These are phyloP conservation scores for Phyllostomus discolor DNA, from an alignment of 2,113 vertebrate genomes.

Conservation along the genomic window DNA sequence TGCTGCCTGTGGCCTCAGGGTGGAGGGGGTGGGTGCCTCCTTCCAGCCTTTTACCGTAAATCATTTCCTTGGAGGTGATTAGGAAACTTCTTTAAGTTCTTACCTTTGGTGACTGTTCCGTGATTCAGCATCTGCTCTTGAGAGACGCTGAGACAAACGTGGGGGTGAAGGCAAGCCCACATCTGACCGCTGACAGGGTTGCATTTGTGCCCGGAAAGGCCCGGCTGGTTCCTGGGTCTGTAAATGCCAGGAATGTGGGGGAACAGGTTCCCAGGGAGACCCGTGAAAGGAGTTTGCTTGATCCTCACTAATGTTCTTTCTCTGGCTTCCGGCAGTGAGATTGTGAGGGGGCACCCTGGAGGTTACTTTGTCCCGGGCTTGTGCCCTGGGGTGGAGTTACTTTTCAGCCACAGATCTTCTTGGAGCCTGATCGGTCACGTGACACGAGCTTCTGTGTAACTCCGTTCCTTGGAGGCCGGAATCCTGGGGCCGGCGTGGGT, in stretches of 20 bases:
- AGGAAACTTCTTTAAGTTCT: background rate
- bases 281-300: background rate
- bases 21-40: background rate
- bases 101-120: background rate
- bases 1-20: background rate
- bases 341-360: too few relatives aligned
- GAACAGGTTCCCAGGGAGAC: background rate
- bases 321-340: rapidly evolving
- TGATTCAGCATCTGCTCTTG: background rate
- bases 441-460: background rate
- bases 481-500: background rate
- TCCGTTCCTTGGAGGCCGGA: background rate
- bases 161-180: rapidly evolving
- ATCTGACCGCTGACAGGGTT: background rate
- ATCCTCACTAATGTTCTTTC: background rate
- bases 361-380: background rate
- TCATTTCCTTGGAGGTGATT: background rate
- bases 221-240: background rate
- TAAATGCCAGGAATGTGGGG: background rate
- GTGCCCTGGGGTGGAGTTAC: background rate
- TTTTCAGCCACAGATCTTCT: background rate
- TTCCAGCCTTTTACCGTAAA: background rate
- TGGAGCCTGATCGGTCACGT: rapidly evolving
- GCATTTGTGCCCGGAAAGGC: background rate
- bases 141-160: background rate